These are phyloP conservation scores for Thaumetopoea pityocampa DNA, from an alignment of 1,140 invertebrate species.

Conservation along the genomic window DNA sequence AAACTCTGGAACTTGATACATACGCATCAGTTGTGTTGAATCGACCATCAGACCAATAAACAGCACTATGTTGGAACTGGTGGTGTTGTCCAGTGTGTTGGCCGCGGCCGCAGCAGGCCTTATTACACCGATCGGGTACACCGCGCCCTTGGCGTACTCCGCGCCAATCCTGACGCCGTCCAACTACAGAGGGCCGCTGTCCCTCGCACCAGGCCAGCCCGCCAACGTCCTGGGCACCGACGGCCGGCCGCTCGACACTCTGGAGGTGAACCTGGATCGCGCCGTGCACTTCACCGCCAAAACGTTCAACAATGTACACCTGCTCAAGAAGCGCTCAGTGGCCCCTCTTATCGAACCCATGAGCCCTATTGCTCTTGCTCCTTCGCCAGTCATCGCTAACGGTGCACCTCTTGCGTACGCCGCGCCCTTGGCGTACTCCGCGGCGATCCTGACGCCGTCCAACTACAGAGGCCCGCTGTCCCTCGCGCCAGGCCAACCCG, in stretches of 20 bases:
- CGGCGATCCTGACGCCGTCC: too few species aligned
- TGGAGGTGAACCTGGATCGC: conserved; percentile 65
- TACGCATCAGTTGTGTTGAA: conserved; percentile 33
- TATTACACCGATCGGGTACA: conserved; percentile 25
- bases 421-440: conserved; percentile 12
- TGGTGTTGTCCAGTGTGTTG: conserved; percentile 72
- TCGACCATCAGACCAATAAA: conserved; percentile 37
- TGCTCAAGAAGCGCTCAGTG: conserved; percentile 27
- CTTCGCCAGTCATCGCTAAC: conserved; percentile 20
- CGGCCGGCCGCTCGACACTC: conserved; percentile 49
- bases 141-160: conserved; percentile 7
- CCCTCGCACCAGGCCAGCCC: conserved; percentile 46
- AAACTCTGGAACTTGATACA: too few species aligned
- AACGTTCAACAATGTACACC: conserved; percentile 27
- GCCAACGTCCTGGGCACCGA: conserved; percentile 43
- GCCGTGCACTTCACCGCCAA: conserved; percentile 59
- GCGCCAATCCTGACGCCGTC: conserved; percentile 15
- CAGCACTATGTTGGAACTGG: conserved; percentile 65
- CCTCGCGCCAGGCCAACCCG: conserved; percentile 46
- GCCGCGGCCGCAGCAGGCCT: conserved; percentile 49
- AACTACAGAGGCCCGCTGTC: conserved; percentile 47
- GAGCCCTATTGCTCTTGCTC: conserved; percentile 10
- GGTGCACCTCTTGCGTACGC: conserved; percentile 19
- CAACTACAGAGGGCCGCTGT: conserved; percentile 45
- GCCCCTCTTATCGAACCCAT: conserved; percentile 3